Conservation (phyloP, 1,140 invertebrate species). For the Pseudomyrmex dendroicus region DNA sequence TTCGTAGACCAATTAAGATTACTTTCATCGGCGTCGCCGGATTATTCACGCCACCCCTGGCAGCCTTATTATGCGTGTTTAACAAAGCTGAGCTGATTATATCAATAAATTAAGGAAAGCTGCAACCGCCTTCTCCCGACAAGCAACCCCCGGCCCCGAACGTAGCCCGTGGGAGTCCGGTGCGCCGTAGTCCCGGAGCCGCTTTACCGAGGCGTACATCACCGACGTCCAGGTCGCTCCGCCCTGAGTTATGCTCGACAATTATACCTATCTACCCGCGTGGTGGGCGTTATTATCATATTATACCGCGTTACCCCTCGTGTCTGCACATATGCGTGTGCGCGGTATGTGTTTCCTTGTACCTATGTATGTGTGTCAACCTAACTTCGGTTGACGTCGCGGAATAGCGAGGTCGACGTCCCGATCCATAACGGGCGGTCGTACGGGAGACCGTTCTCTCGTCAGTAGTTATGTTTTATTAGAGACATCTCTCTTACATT, state of each 20-base stretch:
- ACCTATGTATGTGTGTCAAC: neutral
- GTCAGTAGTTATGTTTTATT: slow-evolving; percentile 56
- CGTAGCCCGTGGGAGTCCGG: slow-evolving; percentile 57
- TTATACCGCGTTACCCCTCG: slow-evolving; percentile 78
- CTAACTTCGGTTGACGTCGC: slow-evolving; percentile 56
- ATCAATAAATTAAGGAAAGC: slow-evolving; percentile 82
- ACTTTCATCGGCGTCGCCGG: slow-evolving; percentile 73
- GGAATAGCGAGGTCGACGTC: slow-evolving; percentile 57
- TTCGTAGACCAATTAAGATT: slow-evolving; percentile 78
- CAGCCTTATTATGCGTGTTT: slow-evolving; percentile 80
- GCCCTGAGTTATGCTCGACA: slow-evolving; percentile 84
- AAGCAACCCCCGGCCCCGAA: neutral
- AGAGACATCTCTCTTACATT: slow-evolving; percentile 30
- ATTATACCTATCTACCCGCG: slow-evolving; percentile 82
- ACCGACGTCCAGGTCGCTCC: slow-evolving; percentile 81
- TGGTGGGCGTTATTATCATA: slow-evolving; percentile 83
- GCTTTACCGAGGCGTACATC: slow-evolving; percentile 83
- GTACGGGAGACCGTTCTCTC: slow-evolving; percentile 5
- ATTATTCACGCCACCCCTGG: slow-evolving; percentile 68
- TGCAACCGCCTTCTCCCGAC: slow-evolving; percentile 30
- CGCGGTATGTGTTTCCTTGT: neutral
- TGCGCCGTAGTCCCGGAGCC: slow-evolving; percentile 71
- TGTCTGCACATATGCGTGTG: slow-evolving; percentile 31
- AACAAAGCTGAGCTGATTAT: slow-evolving; percentile 84
- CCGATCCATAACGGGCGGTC: slow-evolving; percentile 42